Percentiles rank a stretch among this genome's conserved stretches.
These are phyloP conservation scores for Riptortus pedestris DNA, from an alignment of 1,140 invertebrate genomes.

Conservation along the genomic window DNA sequence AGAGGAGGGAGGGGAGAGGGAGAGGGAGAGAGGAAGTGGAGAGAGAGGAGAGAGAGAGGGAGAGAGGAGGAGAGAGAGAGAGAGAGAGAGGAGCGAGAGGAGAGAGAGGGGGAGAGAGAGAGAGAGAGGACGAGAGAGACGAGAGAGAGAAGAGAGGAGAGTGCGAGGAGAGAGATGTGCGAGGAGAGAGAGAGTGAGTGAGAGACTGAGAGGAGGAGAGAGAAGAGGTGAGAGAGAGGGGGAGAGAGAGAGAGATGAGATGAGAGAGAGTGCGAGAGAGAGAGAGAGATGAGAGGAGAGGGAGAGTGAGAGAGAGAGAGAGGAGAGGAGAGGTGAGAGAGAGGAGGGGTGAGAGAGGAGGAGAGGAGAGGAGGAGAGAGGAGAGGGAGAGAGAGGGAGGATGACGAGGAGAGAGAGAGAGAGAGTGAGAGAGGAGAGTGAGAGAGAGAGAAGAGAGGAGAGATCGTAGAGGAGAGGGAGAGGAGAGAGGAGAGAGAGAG, in stretches of 20 bases:
- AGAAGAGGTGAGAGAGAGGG: no score
- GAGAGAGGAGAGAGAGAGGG: no score
- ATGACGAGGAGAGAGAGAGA: slow-evolving; percentile 34
- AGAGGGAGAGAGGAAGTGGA: background rate
- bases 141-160: no score
- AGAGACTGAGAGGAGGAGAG: no score
- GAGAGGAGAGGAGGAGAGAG: background rate
- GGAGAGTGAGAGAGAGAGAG: background rate
- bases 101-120: no score
- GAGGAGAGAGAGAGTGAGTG: no score
- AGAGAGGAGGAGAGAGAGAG: no score
- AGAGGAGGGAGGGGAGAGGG: background rate
- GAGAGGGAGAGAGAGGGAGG: background rate
- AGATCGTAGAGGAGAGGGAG: background rate
- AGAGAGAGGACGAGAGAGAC: no score
- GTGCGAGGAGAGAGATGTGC: no score
- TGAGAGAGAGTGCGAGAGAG: background rate
- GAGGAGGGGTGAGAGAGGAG: background rate
- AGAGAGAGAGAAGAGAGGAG: background rate
- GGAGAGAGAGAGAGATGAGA: background rate
- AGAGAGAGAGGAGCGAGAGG: no score
- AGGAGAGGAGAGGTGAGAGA: background rate
- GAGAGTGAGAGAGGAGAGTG: slow-evolving; percentile 40
- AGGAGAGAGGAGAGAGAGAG: background rate
- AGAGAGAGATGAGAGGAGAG: background rate